Evolutionary conservation across 2,888 invertebrate species (phyloP).

Genomic region (Drosophila prostipennis): DNA sequence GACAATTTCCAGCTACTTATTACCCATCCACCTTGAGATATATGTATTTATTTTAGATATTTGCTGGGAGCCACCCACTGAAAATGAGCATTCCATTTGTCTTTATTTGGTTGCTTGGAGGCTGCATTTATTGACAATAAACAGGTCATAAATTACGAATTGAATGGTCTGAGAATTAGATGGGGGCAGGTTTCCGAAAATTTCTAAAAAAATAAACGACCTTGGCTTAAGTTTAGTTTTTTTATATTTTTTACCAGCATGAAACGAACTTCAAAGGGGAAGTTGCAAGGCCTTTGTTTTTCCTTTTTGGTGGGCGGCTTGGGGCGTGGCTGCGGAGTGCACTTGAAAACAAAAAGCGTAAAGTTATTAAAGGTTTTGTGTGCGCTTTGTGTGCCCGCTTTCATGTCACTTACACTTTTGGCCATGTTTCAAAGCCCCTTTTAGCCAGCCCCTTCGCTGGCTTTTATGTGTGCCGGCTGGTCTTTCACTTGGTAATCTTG

Average conservation of each 20-base stretch:
- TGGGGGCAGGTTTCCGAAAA: neutral
- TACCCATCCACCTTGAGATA: slow-evolving; percentile 29
- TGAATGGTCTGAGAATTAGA: slow-evolving; percentile 15
- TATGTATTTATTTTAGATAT: slow-evolving; percentile 44
- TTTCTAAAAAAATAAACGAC: slow-evolving; percentile 19
- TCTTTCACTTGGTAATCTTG: slow-evolving; percentile 44
- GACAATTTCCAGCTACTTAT: slow-evolving; percentile 40
- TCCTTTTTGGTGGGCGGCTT: slow-evolving; percentile 24
- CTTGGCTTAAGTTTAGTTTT: slow-evolving; percentile 10
- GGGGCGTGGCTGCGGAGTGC: slow-evolving; percentile 53
- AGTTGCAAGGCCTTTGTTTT: slow-evolving; percentile 48
- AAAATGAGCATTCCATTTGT: slow-evolving; percentile 72
- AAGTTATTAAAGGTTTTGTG: slow-evolving; percentile 77
- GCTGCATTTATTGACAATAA: slow-evolving; percentile 78
- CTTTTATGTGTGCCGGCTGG: slow-evolving; percentile 32
- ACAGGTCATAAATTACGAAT: slow-evolving; percentile 72
- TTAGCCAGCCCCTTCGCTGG: slow-evolving; percentile 16
- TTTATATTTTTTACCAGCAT: neutral
- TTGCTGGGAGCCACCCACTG: slow-evolving; percentile 50
- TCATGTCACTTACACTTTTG: slow-evolving; percentile 76
- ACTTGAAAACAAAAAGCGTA: slow-evolving; percentile 78
- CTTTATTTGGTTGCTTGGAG: slow-evolving; percentile 77
- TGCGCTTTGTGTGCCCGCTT: slow-evolving; percentile 63
- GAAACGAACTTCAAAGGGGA: slow-evolving; percentile 63
- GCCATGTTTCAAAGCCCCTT: slow-evolving; percentile 43